Evolutionary conservation across 2,797 vertebrate species (phyloP).

Genomic region (Tamandua tetradactyla): DNA sequence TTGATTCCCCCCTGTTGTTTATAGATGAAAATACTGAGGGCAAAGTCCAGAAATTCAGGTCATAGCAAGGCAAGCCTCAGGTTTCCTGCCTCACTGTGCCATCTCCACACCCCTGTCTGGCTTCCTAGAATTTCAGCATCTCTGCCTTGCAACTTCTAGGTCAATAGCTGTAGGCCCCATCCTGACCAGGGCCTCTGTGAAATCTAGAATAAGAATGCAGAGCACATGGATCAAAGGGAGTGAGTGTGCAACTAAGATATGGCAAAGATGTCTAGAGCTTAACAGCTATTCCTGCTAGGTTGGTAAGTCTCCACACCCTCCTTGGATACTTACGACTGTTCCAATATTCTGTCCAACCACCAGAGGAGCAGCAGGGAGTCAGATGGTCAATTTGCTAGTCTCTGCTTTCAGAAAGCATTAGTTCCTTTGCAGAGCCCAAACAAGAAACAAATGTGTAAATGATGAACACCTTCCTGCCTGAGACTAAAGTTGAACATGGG

Average conservation of each 20-base stretch:
- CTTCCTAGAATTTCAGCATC: neutral
- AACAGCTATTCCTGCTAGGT: neutral
- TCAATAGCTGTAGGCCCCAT: neutral
- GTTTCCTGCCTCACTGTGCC: neutral
- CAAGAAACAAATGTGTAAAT: slow-evolving; percentile 11
- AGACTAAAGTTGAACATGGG: neutral
- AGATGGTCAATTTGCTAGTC: slow-evolving; percentile 8
- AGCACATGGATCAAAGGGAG: neutral
- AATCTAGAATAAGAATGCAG: neutral
- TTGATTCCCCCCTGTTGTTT: neutral
- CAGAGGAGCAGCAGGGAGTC: neutral
- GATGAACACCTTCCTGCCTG: neutral
- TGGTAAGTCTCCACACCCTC: neutral
- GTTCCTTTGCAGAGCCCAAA: slow-evolving; percentile 10
- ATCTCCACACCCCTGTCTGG: neutral
- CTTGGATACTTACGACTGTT: neutral
- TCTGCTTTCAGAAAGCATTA: slow-evolving; percentile 24
- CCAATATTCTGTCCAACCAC: neutral
- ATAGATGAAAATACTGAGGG: neutral
- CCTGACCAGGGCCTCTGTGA: neutral
- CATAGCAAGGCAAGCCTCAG: neutral
- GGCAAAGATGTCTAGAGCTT: neutral
- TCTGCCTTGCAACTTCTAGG: neutral
- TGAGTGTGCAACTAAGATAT: neutral
- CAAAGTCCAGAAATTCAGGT: neutral